Conservation (phyloP, 2,888 invertebrate species). For the Orthosia incerta region DNA sequence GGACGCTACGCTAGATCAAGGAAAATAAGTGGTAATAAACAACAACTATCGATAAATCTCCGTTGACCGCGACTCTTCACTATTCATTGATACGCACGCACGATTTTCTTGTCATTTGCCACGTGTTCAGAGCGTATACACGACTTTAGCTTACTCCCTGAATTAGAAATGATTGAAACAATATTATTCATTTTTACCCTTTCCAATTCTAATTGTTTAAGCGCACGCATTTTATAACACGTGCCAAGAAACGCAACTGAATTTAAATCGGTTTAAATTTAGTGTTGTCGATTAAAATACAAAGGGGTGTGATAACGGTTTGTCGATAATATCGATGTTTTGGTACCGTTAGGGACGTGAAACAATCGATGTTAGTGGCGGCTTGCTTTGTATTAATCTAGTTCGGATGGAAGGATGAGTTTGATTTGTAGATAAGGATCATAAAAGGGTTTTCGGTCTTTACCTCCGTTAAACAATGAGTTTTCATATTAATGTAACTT, state of each 20-base stretch:
- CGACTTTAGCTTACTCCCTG: conserved; percentile 85
- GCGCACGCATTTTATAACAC: conserved; percentile 84
- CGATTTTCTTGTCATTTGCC: conserved; percentile 89
- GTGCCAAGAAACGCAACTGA: conserved; percentile 81
- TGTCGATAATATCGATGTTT: conserved; percentile 72
- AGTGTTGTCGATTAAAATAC: conserved; percentile 78
- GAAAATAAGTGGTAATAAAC: background rate
- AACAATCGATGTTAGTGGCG: conserved; percentile 49
- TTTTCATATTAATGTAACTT: conserved; percentile 29
- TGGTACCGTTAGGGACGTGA: conserved; percentile 65
- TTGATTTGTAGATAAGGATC: conserved; percentile 54
- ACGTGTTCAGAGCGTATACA: conserved; percentile 88
- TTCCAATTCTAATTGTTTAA: conserved; percentile 86
- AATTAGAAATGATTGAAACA: conserved; percentile 85
- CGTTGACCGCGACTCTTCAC: conserved; percentile 64
- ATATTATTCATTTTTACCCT: conserved; percentile 87
- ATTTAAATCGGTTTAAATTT: conserved; percentile 82
- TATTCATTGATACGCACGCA: conserved; percentile 80
- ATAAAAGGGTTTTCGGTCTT: conserved; percentile 41
- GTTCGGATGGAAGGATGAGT: conserved; percentile 52
- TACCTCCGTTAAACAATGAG: conserved; percentile 40
- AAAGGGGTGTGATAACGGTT: conserved; percentile 78
- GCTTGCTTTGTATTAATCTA: conserved; percentile 48
- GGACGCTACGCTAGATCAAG: background rate
- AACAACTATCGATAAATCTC: conserved; percentile 61